These are phyloP conservation scores for Himalopsyche phryganea DNA, from an alignment of 1,140 invertebrate species.

Conservation along the genomic window DNA sequence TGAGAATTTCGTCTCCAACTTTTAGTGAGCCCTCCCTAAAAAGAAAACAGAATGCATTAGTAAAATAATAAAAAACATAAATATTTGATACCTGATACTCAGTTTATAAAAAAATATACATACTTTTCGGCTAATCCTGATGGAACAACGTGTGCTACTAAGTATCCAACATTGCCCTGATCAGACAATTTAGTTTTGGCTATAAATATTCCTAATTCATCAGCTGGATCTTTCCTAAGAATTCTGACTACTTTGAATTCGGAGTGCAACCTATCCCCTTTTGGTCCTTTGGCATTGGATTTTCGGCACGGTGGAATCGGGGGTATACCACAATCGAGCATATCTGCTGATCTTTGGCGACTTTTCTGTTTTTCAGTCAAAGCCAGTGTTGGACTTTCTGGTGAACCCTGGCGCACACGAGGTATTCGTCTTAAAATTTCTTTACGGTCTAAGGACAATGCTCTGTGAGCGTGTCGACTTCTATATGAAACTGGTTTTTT, in stretches of 20 bases:
- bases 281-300: conserved; percentile 40
- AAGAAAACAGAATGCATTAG: conserved; percentile 32
- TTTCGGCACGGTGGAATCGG: conserved; percentile 50
- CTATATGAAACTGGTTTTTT: conserved; percentile 39
- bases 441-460: conserved; percentile 52
- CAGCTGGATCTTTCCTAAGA: conserved; percentile 59
- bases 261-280: conserved; percentile 46
- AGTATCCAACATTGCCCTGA: conserved; percentile 68
- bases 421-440: conserved; percentile 53
- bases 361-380: conserved; percentile 49
- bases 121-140: conserved; percentile 75
- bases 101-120: conserved; percentile 36
- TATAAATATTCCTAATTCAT: conserved; percentile 81
- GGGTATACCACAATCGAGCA: conserved; percentile 44
- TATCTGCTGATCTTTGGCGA: conserved; percentile 44
- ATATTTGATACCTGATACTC: conserved; percentile 9
- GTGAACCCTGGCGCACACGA: conserved; percentile 40
- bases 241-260: conserved; percentile 66
- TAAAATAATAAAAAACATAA: conserved; percentile 11
- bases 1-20: conserved; percentile 79
- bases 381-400: conserved; percentile 46
- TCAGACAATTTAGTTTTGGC: conserved; percentile 67
- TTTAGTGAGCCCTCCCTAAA: conserved; percentile 70
- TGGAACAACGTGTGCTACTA: conserved; percentile 79
- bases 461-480: conserved; percentile 47